Conservation (phyloP, 2,888 invertebrate genomes). For the Caradrina clavipalpis region DNA sequence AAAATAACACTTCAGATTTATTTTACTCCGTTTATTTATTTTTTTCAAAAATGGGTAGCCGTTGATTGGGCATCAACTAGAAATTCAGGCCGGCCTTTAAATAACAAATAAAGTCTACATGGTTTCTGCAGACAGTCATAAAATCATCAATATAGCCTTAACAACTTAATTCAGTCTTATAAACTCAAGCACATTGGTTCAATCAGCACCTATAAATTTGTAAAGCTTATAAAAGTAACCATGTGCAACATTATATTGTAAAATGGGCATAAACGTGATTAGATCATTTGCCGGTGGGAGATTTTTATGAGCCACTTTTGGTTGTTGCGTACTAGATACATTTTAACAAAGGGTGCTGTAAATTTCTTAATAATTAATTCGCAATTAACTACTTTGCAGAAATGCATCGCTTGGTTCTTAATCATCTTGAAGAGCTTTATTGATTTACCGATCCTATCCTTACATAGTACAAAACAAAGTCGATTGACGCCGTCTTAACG, state of each 20-base stretch:
- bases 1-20: too few relatives aligned
- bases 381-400: not conserved
- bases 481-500: too few relatives aligned
- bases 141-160: slow-evolving; percentile 46
- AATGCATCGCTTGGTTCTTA: not conserved
- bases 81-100: not conserved
- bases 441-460: too few relatives aligned
- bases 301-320: slow-evolving; percentile 31
- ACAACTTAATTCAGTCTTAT: slow-evolving; percentile 54
- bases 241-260: slow-evolving; percentile 43
- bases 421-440: not conserved
- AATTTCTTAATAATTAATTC: slow-evolving; percentile 1
- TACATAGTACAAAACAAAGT: too few relatives aligned
- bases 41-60: too few relatives aligned
- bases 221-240: slow-evolving; percentile 44
- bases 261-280: slow-evolving; percentile 38
- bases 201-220: slow-evolving; percentile 51
- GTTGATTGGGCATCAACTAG: not conserved
- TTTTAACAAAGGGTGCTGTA: not conserved
- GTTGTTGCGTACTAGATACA: not conserved
- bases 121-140: slow-evolving; percentile 30
- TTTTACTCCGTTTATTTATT: too few relatives aligned
- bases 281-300: slow-evolving; percentile 18
- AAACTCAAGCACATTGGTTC: slow-evolving; percentile 21
- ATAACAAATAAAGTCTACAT: slow-evolving; percentile 9